Evolutionary conservation across 2,797 vertebrate genomes (phyloP).

Genomic region (Parotocinclus haroldoi): DNA sequence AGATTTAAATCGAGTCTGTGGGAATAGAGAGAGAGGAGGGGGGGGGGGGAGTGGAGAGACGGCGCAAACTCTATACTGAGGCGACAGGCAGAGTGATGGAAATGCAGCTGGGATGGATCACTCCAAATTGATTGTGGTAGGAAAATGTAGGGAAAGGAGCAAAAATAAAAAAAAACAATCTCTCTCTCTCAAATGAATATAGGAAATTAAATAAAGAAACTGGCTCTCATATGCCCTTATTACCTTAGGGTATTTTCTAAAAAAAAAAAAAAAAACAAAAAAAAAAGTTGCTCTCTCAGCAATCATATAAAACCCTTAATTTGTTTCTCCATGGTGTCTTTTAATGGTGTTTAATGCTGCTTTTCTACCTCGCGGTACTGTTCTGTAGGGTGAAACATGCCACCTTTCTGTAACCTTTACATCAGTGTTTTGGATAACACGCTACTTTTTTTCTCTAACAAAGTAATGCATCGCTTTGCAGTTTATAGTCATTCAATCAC

Average conservation of each 20-base stretch:
- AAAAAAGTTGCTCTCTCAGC: slow-evolving; percentile 31
- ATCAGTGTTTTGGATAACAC: too few relatives aligned
- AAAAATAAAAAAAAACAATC: slow-evolving; percentile 19
- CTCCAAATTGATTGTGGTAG: slow-evolving; percentile 20
- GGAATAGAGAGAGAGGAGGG: slow-evolving; percentile 14
- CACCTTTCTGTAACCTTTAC: too few relatives aligned
- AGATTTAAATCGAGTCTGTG: slow-evolving; percentile 26
- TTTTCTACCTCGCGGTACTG: neutral
- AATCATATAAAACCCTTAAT: slow-evolving; percentile 19
- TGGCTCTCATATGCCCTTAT: slow-evolving; percentile 36
- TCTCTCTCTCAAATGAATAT: slow-evolving; percentile 39
- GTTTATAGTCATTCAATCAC: too few relatives aligned
- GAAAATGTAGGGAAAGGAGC: neutral
- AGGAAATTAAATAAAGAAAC: slow-evolving; percentile 48
- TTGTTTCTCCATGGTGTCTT: neutral
- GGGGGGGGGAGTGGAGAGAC: neutral
- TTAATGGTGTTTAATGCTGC: neutral
- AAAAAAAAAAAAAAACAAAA: too few relatives aligned
- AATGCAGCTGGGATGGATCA: slow-evolving; percentile 31
- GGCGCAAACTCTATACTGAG: slow-evolving; percentile 26
- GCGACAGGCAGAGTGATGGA: slow-evolving; percentile 37
- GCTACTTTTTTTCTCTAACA: too few relatives aligned
- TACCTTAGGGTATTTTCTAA: slow-evolving; percentile 15
- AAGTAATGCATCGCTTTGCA: too few relatives aligned
- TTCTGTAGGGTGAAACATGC: too few relatives aligned